These are phyloP conservation scores for Mionectes olivaceus DNA, from an alignment of 2,797 vertebrate species.

Conservation along the genomic window DNA sequence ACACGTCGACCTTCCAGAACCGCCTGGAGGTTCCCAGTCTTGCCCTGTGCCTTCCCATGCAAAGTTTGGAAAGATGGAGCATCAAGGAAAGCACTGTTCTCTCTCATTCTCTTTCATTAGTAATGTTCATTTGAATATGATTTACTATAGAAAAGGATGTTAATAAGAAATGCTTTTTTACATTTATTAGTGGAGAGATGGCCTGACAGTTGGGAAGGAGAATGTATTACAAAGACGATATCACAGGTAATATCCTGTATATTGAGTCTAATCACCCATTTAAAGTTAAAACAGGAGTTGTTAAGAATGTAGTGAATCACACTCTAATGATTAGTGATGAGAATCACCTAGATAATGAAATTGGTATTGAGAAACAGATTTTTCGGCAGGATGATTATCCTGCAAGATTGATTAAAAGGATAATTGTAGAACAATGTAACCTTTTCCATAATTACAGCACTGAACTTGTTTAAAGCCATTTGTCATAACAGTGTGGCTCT, in stretches of 20 bases:
- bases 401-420: slow-evolving; percentile 83
- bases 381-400: slow-evolving; percentile 83
- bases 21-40: neutral
- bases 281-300: slow-evolving; percentile 84
- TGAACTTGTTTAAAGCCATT: slow-evolving; percentile 82
- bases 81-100: neutral
- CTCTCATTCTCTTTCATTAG: slow-evolving; percentile 51
- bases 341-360: slow-evolving; percentile 85
- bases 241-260: slow-evolving; percentile 83
- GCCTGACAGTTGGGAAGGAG: slow-evolving; percentile 74
- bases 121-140: slow-evolving; percentile 76
- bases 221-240: slow-evolving; percentile 79
- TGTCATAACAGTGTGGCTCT: slow-evolving; percentile 74
- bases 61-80: slow-evolving; percentile 51
- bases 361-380: slow-evolving; percentile 84
- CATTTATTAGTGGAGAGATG: slow-evolving; percentile 76
- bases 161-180: slow-evolving; percentile 78
- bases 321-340: slow-evolving; percentile 83
- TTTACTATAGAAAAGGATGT: slow-evolving; percentile 72
- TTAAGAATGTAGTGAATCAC: slow-evolving; percentile 82
- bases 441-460: slow-evolving; percentile 78
- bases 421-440: slow-evolving; percentile 85
- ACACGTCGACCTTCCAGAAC: neutral
- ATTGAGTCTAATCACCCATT: slow-evolving; percentile 85
- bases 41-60: neutral